These are phyloP conservation scores for Urechis unicinctus DNA, from an alignment of 2,888 invertebrate genomes.

Conservation along the genomic window DNA sequence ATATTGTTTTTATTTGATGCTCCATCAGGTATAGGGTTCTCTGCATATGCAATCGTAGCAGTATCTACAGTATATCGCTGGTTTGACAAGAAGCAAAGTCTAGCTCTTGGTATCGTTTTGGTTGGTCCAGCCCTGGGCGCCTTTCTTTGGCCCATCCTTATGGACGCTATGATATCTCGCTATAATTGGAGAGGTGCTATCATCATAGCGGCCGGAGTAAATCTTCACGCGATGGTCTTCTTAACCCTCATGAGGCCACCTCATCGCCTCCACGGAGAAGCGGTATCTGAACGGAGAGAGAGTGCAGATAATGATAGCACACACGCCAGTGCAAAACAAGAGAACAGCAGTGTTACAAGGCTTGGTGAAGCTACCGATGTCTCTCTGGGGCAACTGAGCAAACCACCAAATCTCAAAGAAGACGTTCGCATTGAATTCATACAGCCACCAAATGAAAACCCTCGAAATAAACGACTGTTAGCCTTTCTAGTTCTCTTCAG, in stretches of 20 bases:
- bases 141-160: not conserved
- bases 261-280: not conserved
- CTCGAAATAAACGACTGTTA: too few species aligned
- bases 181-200: not conserved
- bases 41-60: not conserved
- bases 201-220: not conserved
- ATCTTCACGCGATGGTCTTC: not conserved
- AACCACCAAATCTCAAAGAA: too few species aligned
- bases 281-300: not conserved
- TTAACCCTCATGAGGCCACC: not conserved
- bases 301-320: not conserved
- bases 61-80: not conserved
- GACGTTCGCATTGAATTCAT: too few species aligned
- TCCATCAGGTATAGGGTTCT: not conserved
- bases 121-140: not conserved
- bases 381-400: not conserved
- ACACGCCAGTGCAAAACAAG: not conserved
- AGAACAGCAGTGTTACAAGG: too few species aligned
- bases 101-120: not conserved
- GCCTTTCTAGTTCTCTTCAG: not conserved
- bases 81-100: not conserved
- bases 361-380: too few species aligned
- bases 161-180: not conserved
- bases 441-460: too few species aligned
- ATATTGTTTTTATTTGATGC: not conserved